Evolutionary conservation across 1,140 invertebrate genomes (phyloP), one percentile per base, ranked within the genome.

Genomic region (Bombyx mandarina): DNA sequence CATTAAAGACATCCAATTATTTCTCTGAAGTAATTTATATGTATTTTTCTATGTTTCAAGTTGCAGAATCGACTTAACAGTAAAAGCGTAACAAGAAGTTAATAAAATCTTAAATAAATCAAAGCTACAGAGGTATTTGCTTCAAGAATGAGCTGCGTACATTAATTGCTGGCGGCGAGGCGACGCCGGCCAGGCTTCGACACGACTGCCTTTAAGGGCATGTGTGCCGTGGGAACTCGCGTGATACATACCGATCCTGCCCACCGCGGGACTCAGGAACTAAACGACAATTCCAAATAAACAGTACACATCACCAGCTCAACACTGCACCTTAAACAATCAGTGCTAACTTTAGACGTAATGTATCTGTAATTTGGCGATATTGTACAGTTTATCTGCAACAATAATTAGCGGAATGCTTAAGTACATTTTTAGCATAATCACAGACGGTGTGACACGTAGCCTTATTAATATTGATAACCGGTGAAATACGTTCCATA

Each of bases 151-250:
- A 35, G 26, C 26, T 35, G 26, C 26, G 26, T 35, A 35, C 26
- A 35, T 35, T 35, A 35, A 35, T 35, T 35, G 46, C 52, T 53
- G 44, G 48, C n/a, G 61, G 26, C 8, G 53, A 12, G 52, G 57
- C 12, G 57, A 45, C 48, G 48, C 48, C n/a, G 53, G 44, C 53
- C 12, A 43, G 43, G 43, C 43, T 51, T 48, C 58, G 54, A n/a
- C 47, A 58, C 50, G 57, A 47, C 45, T 48, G 65, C 67, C 57
- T 64, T 60, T 72, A 69, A 66, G 69, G 69, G 62, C 69, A 72
- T 65, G 62, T 69, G 72, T 75, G 77, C 71, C 77, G 77, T 80
- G 77, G 71, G 77, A 80, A 80, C 55, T 65, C 52, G 44, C 66
- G 60, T 62, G 57, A 43, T 64, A 63, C 55, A 44, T 56, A 64